These are phyloP conservation scores for Esox masquinongy DNA, from an alignment of 2,797 vertebrate species.

Conservation along the genomic window DNA sequence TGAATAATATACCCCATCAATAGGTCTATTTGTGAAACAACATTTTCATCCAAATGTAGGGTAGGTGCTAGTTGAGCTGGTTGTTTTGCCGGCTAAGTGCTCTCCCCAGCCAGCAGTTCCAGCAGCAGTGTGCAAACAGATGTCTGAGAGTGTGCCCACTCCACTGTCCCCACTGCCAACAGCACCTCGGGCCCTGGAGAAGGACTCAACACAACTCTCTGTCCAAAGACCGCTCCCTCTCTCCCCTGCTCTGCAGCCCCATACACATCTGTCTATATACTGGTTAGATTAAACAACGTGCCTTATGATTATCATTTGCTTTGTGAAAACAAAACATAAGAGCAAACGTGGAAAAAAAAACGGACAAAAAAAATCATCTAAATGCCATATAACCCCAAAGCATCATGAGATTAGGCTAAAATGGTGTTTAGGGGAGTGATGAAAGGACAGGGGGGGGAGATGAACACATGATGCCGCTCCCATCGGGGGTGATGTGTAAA, in stretches of 20 bases:
- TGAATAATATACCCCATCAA: neutral
- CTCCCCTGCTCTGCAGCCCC: conserved; percentile 29
- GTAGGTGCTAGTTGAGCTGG: conserved; percentile 49
- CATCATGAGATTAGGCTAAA: conserved; percentile 52
- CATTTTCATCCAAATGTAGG: conserved; percentile 23
- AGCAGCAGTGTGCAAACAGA: conserved; percentile 82
- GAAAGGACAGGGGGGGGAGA: conserved; percentile 53
- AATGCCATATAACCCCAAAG: conserved; percentile 52
- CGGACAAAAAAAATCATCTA: conserved; percentile 17
- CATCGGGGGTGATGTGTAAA: conserved; percentile 60
- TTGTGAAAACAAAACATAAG: conserved; percentile 35
- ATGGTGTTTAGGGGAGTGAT: conserved; percentile 48
- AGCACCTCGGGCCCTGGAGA: conserved; percentile 75
- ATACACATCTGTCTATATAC: conserved; percentile 48
- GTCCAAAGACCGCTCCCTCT: conserved; percentile 59
- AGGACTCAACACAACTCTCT: conserved; percentile 50
- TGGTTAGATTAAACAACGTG: conserved; percentile 33
- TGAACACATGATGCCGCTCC: conserved; percentile 67
- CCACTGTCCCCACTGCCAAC: conserved; percentile 73
- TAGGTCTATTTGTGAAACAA: conserved; percentile 20
- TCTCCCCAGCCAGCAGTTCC: conserved; percentile 67
- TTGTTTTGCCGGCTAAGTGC: conserved; percentile 61
- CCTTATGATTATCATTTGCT: conserved; percentile 16
- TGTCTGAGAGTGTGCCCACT: conserved; percentile 83
- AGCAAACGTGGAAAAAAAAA: conserved; percentile 10